phyloP scores from a whole-genome alignment of 2,888 invertebrate genomes.

The Drosophila kuntzei region DNA sequence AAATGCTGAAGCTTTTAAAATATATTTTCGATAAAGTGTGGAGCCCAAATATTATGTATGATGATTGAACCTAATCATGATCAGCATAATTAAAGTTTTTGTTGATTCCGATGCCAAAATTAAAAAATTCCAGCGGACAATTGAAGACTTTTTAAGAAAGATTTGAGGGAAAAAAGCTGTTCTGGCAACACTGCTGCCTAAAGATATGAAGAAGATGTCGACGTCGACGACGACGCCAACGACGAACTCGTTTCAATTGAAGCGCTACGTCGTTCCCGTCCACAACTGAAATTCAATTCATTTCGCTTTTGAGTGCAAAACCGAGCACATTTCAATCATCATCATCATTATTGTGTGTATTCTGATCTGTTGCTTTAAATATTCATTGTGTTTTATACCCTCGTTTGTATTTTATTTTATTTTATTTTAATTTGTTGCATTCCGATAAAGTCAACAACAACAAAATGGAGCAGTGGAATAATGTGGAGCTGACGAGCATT shows the following conservation, averaged over 20 bases:
- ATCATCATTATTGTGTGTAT: conserved; percentile 38
- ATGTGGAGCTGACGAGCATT: conserved; percentile 81
- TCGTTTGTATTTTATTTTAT: conserved; percentile 2
- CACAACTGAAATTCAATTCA: conserved; percentile 67
- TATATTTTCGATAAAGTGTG: no score
- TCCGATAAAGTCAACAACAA: conserved; percentile 41
- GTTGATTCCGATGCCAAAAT: not conserved
- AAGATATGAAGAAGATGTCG: conserved; percentile 69
- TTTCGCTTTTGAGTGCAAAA: conserved; percentile 59
- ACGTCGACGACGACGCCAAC: conserved; percentile 44
- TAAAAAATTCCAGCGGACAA: no score
- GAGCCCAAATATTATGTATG: not conserved
- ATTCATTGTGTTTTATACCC: no score
- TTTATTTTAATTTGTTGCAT: conserved; percentile 25
- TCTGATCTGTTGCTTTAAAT: conserved; percentile 48
- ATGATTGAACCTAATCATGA: no score
- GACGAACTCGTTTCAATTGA: conserved; percentile 76
- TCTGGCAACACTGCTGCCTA: not conserved
- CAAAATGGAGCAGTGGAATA: conserved; percentile 81
- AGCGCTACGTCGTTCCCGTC: conserved; percentile 32
- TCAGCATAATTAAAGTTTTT: no score
- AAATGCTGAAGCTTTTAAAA: no score
- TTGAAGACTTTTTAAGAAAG: no score
- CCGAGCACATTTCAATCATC: conserved; percentile 54
- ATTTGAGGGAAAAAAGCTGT: not conserved